Percentiles rank a stretch among this genome's conserved stretches.
These are phyloP conservation scores for Xenopus borealis DNA, from an alignment of 2,113 vertebrate genomes.

Conservation along the genomic window DNA sequence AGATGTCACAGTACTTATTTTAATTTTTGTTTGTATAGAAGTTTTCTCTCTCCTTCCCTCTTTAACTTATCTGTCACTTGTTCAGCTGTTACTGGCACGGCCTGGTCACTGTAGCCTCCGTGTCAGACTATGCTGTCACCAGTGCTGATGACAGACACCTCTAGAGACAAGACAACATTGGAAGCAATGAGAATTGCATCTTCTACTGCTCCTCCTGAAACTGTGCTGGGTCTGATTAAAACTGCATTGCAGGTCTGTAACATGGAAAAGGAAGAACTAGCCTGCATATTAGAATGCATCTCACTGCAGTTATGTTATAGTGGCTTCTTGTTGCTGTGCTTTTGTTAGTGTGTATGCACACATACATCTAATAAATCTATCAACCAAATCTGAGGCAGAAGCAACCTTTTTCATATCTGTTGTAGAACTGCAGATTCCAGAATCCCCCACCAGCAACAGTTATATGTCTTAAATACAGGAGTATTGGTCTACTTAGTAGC, in stretches of 20 bases:
- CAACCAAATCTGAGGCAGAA: too few species aligned
- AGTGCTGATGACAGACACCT: constrained; percentile 33
- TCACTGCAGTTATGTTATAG: not conserved
- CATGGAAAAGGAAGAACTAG: not conserved
- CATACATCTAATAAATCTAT: too few species aligned
- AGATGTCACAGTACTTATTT: not conserved
- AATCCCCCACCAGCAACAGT: too few species aligned
- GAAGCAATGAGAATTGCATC: constrained; percentile 24
- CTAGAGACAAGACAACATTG: constrained; percentile 33
- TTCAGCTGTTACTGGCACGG: constrained; percentile 31
- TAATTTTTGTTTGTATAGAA: constrained; percentile 4
- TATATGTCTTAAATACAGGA: too few species aligned
- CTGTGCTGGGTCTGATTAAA: constrained; percentile 28
- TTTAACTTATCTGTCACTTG: constrained; percentile 22
- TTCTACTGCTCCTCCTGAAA: constrained; percentile 20
- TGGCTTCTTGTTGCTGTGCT: too few species aligned
- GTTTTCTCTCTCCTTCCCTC: not conserved
- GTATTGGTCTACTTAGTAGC: too few species aligned
- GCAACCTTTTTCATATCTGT: too few species aligned
- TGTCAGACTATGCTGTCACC: constrained; percentile 38
- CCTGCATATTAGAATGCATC: not conserved
- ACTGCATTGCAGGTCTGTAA: constrained; percentile 35
- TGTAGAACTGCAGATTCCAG: too few species aligned
- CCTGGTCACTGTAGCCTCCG: constrained; percentile 17
- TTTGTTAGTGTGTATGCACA: too few species aligned